Conservation (phyloP, 2,797 vertebrate species). For the Falco cherrug region DNA sequence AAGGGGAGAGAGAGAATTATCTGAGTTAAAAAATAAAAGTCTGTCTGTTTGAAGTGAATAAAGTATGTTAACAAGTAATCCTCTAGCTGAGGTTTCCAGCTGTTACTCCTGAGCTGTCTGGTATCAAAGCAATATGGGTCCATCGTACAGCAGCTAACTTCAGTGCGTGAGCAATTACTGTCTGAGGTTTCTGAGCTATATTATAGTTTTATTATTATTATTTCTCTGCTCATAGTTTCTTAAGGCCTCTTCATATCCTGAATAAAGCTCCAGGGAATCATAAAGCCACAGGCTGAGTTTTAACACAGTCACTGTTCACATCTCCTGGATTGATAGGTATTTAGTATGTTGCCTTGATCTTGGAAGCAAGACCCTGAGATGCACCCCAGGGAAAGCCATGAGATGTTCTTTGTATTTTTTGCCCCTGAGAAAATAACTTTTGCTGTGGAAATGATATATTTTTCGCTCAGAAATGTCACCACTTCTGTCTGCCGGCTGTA, state of each 20-base stretch:
- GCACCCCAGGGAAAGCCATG: slow-evolving; percentile 1
- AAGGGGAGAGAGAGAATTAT: not conserved
- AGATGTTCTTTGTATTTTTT: slow-evolving; percentile 3
- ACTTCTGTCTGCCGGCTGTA: not conserved
- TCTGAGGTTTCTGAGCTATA: slow-evolving; percentile 30
- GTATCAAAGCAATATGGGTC: slow-evolving; percentile 23
- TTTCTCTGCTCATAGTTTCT: slow-evolving; percentile 43
- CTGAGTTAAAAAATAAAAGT: slow-evolving; percentile 32
- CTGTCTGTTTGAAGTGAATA: slow-evolving; percentile 4
- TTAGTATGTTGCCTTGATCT: slow-evolving; percentile 44
- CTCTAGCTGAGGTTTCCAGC: slow-evolving; percentile 47
- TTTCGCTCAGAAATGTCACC: slow-evolving; percentile 17
- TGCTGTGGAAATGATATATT: not conserved
- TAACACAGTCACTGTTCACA: not conserved
- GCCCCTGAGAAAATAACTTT: slow-evolving; percentile 26
- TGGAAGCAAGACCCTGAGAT: slow-evolving; percentile 40
- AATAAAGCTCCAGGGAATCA: slow-evolving; percentile 41
- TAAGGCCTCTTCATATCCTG: slow-evolving; percentile 36
- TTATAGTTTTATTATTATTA: slow-evolving; percentile 54
- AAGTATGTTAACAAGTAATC: slow-evolving; percentile 5
- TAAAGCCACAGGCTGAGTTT: slow-evolving; percentile 43
- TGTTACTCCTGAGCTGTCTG: slow-evolving; percentile 47
- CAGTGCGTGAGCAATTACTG: slow-evolving; percentile 39
- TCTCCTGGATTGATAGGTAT: slow-evolving; percentile 40
- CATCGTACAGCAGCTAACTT: not conserved